Base-by-base conservation (phyloP, 2,113 vertebrate species). In the Tringa solitaria region DNA sequence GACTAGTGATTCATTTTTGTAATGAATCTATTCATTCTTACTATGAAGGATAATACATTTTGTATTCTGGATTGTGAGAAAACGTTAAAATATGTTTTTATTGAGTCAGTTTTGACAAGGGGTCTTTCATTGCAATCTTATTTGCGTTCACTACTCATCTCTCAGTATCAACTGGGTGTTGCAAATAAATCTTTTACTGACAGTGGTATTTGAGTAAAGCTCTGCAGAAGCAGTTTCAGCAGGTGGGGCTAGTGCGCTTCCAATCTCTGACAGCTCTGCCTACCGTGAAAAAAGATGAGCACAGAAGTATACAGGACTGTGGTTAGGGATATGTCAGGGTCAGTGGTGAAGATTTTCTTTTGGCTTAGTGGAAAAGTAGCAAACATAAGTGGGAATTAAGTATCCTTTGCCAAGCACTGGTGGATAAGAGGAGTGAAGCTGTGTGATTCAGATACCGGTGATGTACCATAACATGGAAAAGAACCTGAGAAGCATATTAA, bases 231-330 rank as follows among this genome's bases (percentile, higher is more conserved):
- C 12, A 19, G 14, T 45, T 95, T 93, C 98, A 97, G 95, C 95
- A 98, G 98, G 90, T 98, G 98, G 98, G 94, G 92, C 96, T 63
- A 84, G 94, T 78, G 97, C 95, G 97, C 97, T 98, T 97, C 83
- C 45, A 74, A 95, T 85, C 60, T 61, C 43, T 50, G 53, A 43
- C 18, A 17, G 10, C 19, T 39, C 28, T 16, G 9, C 37, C 27
- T 43, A 18, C 5, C 0, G 0, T 9, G 24, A 20, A 63, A 39
- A 67, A 35, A 37, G 19, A 60, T 8, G 33, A 84, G 19, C 12
- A 28, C 32, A 50, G 37, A 57, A 16, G 4, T 21, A 45, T 5
- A 14, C 10, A 61, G 11, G 15, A 15, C 32, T 56, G 32, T 51
- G 45, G 33, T 33, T 80, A 53, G 67, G 59, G 46, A 37, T 68